phyloP scores from a whole-genome alignment of 30 jellyfish, hydroid and myxozoan genomes.

The Hydractinia symbiolongicarpus region DNA sequence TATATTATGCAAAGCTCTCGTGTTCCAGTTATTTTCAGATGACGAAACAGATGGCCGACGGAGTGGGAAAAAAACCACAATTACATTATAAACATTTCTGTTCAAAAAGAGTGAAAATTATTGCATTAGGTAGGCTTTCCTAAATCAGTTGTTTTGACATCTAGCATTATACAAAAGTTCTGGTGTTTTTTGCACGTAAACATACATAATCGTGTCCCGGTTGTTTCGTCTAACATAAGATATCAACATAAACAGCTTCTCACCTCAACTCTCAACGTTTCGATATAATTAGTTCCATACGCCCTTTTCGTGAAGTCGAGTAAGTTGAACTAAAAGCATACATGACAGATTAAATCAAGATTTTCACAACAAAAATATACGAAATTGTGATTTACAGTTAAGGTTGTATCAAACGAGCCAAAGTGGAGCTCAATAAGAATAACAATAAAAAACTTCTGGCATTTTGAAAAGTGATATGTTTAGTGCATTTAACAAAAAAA shows the following conservation, averaged over 20 bases:
- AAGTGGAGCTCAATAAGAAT: not conserved
- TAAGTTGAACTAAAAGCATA: constrained; percentile 59
- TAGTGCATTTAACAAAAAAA: not conserved
- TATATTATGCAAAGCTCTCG: no score
- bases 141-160: no score
- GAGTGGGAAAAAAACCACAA: no score
- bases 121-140: no score
- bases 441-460: not conserved
- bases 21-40: no score
- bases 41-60: no score
- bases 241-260: not conserved
- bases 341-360: not conserved
- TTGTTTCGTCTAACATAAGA: not conserved
- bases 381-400: not conserved
- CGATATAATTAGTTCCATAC: constrained; percentile 93
- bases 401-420: not conserved
- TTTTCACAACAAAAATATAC: not conserved
- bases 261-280: constrained; percentile 94
- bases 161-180: no score
- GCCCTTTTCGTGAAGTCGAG: constrained; percentile 97
- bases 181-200: no score
- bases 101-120: no score
- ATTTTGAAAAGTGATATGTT: not conserved
- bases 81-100: no score
- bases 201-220: no score